These are phyloP conservation scores for Heliornis fulica DNA, from an alignment of 2,113 vertebrate genomes.

Conservation along the genomic window DNA sequence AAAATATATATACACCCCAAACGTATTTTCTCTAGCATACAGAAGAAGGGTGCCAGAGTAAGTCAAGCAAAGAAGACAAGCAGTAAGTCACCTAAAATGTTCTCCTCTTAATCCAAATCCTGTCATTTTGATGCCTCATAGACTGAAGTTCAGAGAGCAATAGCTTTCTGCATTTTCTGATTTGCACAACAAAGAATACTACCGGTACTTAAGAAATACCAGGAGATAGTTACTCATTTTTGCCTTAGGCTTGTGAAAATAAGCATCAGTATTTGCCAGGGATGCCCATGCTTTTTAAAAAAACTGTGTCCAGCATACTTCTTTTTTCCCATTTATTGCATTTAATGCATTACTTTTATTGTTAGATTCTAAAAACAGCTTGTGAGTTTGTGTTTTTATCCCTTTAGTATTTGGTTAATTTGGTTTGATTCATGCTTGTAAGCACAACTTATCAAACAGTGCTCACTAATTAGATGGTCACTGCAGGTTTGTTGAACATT, in stretches of 20 bases:
- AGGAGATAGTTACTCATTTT: neutral
- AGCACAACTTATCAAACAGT: neutral
- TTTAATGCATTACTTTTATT: neutral
- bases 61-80: neutral
- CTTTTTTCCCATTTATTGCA: neutral
- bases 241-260: neutral
- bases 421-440: neutral
- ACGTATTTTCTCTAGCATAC: neutral
- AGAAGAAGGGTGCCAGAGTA: neutral
- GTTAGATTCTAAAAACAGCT: neutral
- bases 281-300: neutral
- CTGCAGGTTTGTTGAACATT: neutral
- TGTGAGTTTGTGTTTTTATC: neutral
- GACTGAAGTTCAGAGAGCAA: neutral
- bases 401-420: neutral
- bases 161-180: neutral
- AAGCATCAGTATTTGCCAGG: neutral
- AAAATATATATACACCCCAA: neutral
- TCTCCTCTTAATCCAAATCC: neutral
- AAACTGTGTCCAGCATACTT: neutral
- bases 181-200: neutral
- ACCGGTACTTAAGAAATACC: neutral
- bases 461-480: neutral
- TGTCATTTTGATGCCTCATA: neutral
- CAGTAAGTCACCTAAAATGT: neutral